Percentiles rank a stretch among this genome's conserved stretches.
Conservation (phyloP, 2,113 vertebrate species). For the Saguinus imperator region DNA sequence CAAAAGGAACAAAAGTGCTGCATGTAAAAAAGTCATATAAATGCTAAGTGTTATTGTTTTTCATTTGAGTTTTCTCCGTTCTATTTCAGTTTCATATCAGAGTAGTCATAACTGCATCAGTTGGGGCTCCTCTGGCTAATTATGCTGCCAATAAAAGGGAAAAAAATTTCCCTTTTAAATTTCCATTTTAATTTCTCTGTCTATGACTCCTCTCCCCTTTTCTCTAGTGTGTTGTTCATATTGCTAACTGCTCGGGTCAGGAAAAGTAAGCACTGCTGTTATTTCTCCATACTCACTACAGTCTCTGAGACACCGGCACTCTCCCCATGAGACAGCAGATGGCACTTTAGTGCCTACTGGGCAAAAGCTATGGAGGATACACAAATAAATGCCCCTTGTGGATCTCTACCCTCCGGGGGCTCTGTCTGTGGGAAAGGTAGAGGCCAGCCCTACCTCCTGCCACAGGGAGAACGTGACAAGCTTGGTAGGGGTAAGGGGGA, state of each 20-base stretch:
- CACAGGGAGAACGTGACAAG: not conserved
- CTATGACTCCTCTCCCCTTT: not conserved
- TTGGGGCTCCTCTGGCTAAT: slow-evolving; percentile 68
- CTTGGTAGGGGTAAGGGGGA: not conserved
- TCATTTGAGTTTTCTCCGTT: slow-evolving; percentile 30
- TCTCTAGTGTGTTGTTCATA: not conserved
- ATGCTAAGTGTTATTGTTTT: slow-evolving; percentile 70
- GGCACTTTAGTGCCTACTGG: not conserved
- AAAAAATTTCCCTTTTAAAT: slow-evolving; percentile 20
- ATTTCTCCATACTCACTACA: not conserved
- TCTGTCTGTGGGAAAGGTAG: not conserved
- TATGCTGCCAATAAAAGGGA: slow-evolving; percentile 53
- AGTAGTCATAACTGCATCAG: slow-evolving; percentile 54
- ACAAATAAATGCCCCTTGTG: not conserved
- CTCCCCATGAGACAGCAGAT: not conserved
- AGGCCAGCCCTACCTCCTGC: not conserved
- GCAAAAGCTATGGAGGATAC: not conserved
- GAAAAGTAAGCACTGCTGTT: not conserved
- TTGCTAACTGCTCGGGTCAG: slow-evolving; percentile 38
- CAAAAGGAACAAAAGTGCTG: slow-evolving; percentile 3
- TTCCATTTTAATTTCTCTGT: slow-evolving; percentile 60
- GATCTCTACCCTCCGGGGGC: not conserved
- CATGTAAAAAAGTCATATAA: slow-evolving; percentile 40
- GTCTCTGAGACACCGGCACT: not conserved
- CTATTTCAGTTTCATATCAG: slow-evolving; percentile 34